phyloP scores from a whole-genome alignment of 2,113 vertebrate species.

The Bubo scandiacus region DNA sequence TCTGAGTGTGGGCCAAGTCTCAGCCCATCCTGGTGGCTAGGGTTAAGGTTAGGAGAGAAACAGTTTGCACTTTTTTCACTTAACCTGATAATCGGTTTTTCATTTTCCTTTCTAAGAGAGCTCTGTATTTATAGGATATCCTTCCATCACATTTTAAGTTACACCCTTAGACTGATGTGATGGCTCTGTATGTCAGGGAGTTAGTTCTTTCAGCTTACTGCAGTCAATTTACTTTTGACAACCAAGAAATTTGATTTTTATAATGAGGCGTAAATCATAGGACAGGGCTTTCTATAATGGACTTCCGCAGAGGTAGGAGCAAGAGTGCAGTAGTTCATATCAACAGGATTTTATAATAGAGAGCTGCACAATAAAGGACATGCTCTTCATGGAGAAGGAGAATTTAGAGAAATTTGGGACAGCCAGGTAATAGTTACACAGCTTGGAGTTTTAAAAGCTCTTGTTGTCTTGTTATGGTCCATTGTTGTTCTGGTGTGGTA shows the following conservation, averaged over 20 bases:
- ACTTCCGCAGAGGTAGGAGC: conserved; percentile 32
- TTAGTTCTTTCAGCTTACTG: conserved; percentile 46
- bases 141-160: conserved; percentile 31
- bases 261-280: conserved; percentile 66
- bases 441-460: neutral
- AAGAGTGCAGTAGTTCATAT: conserved; percentile 15
- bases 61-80: neutral
- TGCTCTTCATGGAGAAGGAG: neutral
- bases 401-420: neutral
- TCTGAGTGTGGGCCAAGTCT: neutral
- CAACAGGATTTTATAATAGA: conserved; percentile 29
- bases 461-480: neutral
- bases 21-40: neutral
- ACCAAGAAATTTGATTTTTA: conserved; percentile 70
- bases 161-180: neutral
- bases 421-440: neutral
- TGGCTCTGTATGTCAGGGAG: conserved; percentile 29
- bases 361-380: neutral
- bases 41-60: neutral
- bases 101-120: conserved; percentile 17
- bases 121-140: conserved; percentile 51
- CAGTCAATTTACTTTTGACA: conserved; percentile 68
- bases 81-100: neutral
- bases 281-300: conserved; percentile 30
- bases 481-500: neutral